A percentile compares a stretch with the other conserved stretches of the same genome.
These are phyloP conservation scores for Paradisaea rubra DNA, from an alignment of 2,113 vertebrate species.

Conservation along the genomic window DNA sequence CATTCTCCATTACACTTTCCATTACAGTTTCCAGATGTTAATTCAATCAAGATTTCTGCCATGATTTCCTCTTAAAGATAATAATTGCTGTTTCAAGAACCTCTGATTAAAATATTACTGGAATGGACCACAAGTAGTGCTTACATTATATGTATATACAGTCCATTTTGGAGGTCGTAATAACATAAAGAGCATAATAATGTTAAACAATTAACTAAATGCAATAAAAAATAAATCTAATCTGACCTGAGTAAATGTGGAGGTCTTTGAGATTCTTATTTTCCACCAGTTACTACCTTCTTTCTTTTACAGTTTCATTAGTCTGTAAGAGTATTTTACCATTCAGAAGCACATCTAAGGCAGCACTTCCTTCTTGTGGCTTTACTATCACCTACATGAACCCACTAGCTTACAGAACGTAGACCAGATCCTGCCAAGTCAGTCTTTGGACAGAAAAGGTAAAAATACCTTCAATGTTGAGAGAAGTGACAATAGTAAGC, in stretches of 20 bases:
- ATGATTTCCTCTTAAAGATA: slow-evolving; percentile 46
- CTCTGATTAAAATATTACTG: slow-evolving; percentile 46
- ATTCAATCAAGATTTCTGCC: slow-evolving; percentile 47
- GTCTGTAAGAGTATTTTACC: background rate
- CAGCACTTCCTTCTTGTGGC: background rate
- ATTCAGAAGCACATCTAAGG: background rate
- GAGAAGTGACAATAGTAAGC: background rate
- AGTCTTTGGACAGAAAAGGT: background rate
- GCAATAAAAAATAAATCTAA: slow-evolving; percentile 5
- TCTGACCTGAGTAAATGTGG: slow-evolving; percentile 6
- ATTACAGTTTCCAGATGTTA: slow-evolving; percentile 36
- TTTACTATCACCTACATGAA: background rate
- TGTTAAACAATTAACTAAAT: slow-evolving; percentile 38
- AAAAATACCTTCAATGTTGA: background rate
- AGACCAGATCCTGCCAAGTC: background rate
- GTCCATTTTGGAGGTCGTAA: background rate
- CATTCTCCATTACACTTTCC: slow-evolving; percentile 2
- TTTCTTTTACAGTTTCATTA: background rate
- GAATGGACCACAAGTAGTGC: slow-evolving; percentile 18
- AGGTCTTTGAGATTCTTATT: background rate
- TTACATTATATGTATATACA: slow-evolving; percentile 6
- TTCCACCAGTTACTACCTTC: background rate
- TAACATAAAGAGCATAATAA: slow-evolving; percentile 20
- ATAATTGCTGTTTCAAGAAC: slow-evolving; percentile 58
- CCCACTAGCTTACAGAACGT: background rate